A percentile compares a stretch with the other conserved stretches of the same genome.
phyloP scores from a whole-genome alignment of 2,797 vertebrate genomes.

The Arrhamphus sclerolepis region DNA sequence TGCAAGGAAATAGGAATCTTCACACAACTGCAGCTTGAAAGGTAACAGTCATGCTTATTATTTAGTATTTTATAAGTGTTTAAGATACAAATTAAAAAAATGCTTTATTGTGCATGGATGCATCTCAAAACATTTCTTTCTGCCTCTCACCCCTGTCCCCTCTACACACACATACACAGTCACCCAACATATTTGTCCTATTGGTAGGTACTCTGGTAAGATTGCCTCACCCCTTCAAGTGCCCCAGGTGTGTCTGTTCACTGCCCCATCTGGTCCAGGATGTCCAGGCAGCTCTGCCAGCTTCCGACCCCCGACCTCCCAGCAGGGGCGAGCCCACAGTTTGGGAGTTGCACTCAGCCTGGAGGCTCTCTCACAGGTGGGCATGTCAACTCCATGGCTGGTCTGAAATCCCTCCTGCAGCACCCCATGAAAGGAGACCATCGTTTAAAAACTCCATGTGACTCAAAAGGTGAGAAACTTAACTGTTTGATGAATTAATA shows the following conservation, averaged over 20 bases:
- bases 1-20: slow-evolving; percentile 55
- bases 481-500: not conserved
- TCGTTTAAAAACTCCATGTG: slow-evolving; percentile 79
- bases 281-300: slow-evolving; percentile 85
- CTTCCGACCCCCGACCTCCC: slow-evolving; percentile 82
- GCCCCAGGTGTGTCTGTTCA: slow-evolving; percentile 67
- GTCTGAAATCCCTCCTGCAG: slow-evolving; percentile 89
- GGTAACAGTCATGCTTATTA: slow-evolving; percentile 54
- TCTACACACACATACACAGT: slow-evolving; percentile 44
- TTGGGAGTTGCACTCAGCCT: slow-evolving; percentile 78
- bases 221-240: slow-evolving; percentile 57
- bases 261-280: slow-evolving; percentile 67
- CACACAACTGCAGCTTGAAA: slow-evolving; percentile 34
- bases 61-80: not conserved
- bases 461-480: slow-evolving; percentile 76
- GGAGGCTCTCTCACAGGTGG: slow-evolving; percentile 77
- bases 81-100: slow-evolving; percentile 3
- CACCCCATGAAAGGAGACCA: slow-evolving; percentile 88
- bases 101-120: slow-evolving; percentile 42
- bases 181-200: slow-evolving; percentile 53
- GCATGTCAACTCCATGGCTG: slow-evolving; percentile 82
- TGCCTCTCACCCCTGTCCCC: slow-evolving; percentile 19
- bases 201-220: slow-evolving; percentile 57
- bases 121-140: slow-evolving; percentile 42
- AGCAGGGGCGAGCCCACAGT: slow-evolving; percentile 84